Conservation (phyloP, 2,113 vertebrate genomes). For the Melanerpes formicivorus region DNA sequence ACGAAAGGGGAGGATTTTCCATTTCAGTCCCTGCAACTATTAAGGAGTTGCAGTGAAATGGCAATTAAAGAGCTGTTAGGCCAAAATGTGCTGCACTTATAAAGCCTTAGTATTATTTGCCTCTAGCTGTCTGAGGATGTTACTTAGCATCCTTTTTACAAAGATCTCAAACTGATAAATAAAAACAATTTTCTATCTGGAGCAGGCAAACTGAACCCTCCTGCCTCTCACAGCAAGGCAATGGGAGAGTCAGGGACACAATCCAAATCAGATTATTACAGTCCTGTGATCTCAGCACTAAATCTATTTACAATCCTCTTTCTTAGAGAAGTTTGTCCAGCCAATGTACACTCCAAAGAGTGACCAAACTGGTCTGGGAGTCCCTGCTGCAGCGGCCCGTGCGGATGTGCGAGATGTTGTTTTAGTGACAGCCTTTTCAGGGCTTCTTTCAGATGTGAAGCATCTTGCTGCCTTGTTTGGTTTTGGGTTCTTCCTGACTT, state of each 20-base stretch:
- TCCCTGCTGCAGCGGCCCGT: background rate
- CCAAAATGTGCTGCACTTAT: background rate
- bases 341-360: background rate
- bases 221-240: background rate
- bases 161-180: slow-evolving; percentile 10
- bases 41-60: background rate
- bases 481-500: background rate
- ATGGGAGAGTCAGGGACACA: background rate
- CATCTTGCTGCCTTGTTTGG: background rate
- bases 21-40: background rate
- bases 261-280: background rate
- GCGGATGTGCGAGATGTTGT: background rate
- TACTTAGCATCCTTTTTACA: background rate
- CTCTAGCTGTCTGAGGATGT: background rate
- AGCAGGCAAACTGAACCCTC: background rate
- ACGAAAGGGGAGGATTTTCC: background rate
- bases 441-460: background rate
- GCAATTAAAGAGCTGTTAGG: background rate
- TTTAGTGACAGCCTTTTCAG: background rate
- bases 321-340: background rate
- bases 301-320: background rate
- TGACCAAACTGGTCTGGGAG: background rate
- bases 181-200: background rate
- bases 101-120: background rate
- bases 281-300: background rate